A percentile compares a stretch with the other conserved stretches of the same genome.
Conservation (phyloP, 1,140 invertebrate species). For the Planococcus citri region DNA sequence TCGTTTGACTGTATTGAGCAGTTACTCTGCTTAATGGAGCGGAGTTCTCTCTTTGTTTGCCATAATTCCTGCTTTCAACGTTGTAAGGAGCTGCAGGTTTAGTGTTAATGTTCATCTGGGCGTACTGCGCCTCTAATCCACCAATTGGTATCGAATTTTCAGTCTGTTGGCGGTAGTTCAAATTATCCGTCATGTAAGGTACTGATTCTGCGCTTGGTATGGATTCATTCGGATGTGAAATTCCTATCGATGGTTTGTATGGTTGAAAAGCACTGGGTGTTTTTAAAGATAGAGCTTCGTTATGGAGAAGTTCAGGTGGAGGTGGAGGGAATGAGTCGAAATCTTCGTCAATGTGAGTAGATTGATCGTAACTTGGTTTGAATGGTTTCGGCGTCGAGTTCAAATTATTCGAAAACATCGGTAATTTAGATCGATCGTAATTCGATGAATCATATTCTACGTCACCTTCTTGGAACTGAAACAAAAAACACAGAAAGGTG, state of each 20-base stretch:
- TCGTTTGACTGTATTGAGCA: neutral
- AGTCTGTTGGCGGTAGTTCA: no score
- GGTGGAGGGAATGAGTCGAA: conserved; percentile 22
- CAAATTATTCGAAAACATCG: conserved; percentile 23
- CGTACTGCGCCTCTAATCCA: neutral
- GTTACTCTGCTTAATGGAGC: neutral
- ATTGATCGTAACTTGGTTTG: conserved; percentile 5
- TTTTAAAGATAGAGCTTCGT: conserved; percentile 20
- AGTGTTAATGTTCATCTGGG: no score
- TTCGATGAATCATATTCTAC: neutral
- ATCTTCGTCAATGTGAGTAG: neutral
- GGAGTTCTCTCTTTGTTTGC: no score
- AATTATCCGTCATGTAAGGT: no score
- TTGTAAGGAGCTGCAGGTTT: no score
- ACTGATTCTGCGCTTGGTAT: neutral
- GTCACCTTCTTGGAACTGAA: neutral
- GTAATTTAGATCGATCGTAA: conserved; percentile 12
- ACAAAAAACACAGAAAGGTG: neutral
- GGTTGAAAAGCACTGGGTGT: conserved; percentile 24
- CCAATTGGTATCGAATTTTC: no score
- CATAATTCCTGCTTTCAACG: no score
- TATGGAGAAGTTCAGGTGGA: conserved; percentile 24
- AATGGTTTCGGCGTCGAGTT: conserved; percentile 26
- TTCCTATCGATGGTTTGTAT: neutral
- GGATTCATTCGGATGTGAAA: neutral